Evolutionary conservation across 2,888 invertebrate genomes (phyloP).

Genomic region (Xestoiulus laeticollis): DNA sequence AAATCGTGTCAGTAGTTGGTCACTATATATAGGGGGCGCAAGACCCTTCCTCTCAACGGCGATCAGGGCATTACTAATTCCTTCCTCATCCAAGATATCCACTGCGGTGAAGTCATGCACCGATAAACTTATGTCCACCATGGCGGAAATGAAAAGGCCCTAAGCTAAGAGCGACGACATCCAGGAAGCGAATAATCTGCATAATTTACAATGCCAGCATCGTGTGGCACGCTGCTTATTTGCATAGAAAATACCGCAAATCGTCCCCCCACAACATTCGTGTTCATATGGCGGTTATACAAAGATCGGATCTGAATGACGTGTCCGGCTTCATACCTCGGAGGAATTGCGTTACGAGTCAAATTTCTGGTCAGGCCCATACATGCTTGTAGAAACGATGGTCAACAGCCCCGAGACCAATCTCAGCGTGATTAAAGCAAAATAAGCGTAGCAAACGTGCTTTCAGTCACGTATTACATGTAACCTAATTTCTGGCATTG

Average conservation of each 20-base stretch:
- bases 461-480: not conserved
- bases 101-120: not conserved
- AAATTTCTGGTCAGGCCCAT: not conserved
- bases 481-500: too few relatives aligned
- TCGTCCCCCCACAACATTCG: not conserved
- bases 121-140: constrained; percentile 39
- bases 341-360: not conserved
- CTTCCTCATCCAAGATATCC: not conserved
- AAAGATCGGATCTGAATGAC: not conserved
- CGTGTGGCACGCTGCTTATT: not conserved
- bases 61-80: not conserved
- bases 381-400: not conserved
- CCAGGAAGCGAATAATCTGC: constrained; percentile 39
- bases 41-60: not conserved
- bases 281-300: not conserved
- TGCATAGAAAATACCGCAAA: constrained; percentile 39
- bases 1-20: not conserved
- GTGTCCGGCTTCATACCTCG: not conserved
- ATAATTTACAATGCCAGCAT: constrained; percentile 22
- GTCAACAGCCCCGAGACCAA: constrained; percentile 3
- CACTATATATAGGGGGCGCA: not conserved
- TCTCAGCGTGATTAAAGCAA: not conserved
- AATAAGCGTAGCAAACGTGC: not conserved
- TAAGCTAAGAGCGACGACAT: constrained; percentile 12
- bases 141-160: constrained; percentile 32